Evolutionary conservation across 2,888 invertebrate genomes (phyloP), one percentile per base, ranked within the genome.

Genomic region (Spialia ferax): DNA sequence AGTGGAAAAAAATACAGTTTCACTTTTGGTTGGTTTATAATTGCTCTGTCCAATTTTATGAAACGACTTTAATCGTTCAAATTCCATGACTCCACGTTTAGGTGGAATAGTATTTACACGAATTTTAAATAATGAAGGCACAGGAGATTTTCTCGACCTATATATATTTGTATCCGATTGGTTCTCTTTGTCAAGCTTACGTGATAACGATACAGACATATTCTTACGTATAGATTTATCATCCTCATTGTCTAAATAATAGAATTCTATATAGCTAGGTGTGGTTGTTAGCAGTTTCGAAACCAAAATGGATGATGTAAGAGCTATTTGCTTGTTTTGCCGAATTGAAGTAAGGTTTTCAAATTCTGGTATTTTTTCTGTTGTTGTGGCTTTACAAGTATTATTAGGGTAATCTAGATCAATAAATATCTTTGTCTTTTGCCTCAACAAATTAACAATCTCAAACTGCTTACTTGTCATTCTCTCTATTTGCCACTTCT

Each of bases 221-320:
- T 63, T 22, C 50, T 66, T 68, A 32, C 50, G 62, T 63, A 64
- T 65, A 0, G 69, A 10, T 56, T 65, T 73, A 11, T 83, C 79
- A 61, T 81, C 77, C 32, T 70, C 72, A 60, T 88, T 84, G 70
- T 91, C 87, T 67, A 87, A 79, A 75, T 91, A 92, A 77, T 91
- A 87, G 79, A 92, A 92, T 76, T 92, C 91, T 62, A 91, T 91
- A 56, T 78, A 87, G 77, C 89, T 91, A 2, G 86, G 79, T 13
- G 88, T 90, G 4, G 81, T 73, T 6, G 78, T 63, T 48, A 73
- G 76, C 10, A 68, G 18, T 38, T 56, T 68, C 23, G 23, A 20
- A 11, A 23, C 1, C 22, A 18, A n/a, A 18, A 54, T 48, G 10
- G 48, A 26, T 26, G 56, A 29, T 50, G 35, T 8, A 35, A 5